These are phyloP conservation scores for Fratercula arctica DNA, from an alignment of 2,797 vertebrate genomes.

Conservation along the genomic window DNA sequence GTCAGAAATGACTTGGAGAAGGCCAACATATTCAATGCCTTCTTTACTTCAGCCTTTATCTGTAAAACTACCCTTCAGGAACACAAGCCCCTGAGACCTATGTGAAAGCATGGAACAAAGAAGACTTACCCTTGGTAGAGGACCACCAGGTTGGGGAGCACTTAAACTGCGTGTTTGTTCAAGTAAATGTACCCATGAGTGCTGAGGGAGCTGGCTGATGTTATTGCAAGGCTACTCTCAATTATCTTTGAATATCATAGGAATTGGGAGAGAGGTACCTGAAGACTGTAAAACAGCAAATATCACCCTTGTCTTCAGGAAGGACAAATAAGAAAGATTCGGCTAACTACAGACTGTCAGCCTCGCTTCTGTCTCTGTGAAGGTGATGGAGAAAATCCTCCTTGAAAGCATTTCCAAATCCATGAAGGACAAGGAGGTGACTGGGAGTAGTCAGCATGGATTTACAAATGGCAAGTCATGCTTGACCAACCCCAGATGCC, in stretches of 20 bases:
- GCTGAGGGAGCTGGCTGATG: not conserved
- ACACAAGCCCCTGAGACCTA: not conserved
- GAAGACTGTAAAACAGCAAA: not conserved
- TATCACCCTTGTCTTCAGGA: not conserved
- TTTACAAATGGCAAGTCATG: not conserved
- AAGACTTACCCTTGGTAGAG: not conserved
- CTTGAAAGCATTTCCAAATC: not conserved
- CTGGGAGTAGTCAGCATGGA: not conserved
- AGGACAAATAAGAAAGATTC: not conserved
- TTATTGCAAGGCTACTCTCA: not conserved
- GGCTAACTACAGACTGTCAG: not conserved
- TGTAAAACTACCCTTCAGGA: not conserved
- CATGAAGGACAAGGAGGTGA: not conserved
- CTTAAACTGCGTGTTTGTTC: not conserved
- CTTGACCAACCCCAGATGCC: not conserved
- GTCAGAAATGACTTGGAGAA: not conserved
- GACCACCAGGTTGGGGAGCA: not conserved
- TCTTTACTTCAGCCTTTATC: not conserved
- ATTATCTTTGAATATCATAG: not conserved
- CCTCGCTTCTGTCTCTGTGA: not conserved
- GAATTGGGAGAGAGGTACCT: not conserved
- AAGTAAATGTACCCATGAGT: not conserved
- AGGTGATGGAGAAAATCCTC: not conserved
- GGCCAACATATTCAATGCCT: rapidly evolving
- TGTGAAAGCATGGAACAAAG: not conserved